Base-by-base conservation (phyloP, 92 coral and sea anemone species). In the Porites rus region DNA sequence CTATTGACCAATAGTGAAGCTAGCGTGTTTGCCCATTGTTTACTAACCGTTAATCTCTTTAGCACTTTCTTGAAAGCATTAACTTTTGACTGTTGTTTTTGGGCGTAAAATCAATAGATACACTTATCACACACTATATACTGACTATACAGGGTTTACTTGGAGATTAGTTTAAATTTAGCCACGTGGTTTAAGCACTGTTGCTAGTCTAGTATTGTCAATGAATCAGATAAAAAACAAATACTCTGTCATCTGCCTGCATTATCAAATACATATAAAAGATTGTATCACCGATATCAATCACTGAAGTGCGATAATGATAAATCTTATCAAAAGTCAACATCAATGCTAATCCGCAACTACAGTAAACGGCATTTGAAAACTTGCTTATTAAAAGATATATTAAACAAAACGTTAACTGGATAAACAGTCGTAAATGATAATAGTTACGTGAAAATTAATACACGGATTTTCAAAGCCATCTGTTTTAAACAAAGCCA, bases 1-100 rank as follows among this genome's bases (percentile, higher is more conserved):
- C 31, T 28, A 28, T 4, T 28, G 31, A 28, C 31, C 31, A 28
- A 28, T 28, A 28, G 86, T 62, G 86, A 82, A 16, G 66, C 17
- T 3, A 82, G 86, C 86, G 72, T 72, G 79, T 60, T 72, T 59
- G 19, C 54, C 17, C 25, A 60, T 82, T 82, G 70, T 82, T 72
- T 43, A 72, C 54, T 61, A 21, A 56, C 13, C 9, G 60, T 60
- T 61, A 38, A 72, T 21, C 17, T 14, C 20, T 46, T 46, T 71
- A 62, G 13, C 85, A 72, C 54, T 81, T 25, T 56, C 46, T 38
- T 51, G 2, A 13, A 10, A 52, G 76, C 67, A 17, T 18, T 69
- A 24, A n/a, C 51, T 3, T 38, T 38, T 38, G 7, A 38, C 46
- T 38, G 46, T 38, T 38, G 46, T 38, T 38, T 31, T 38, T 4